Percentiles rank a stretch among this genome's conserved stretches.
phyloP scores from a whole-genome alignment of 2,888 invertebrate genomes.

The Cryptocephalus primarius region DNA sequence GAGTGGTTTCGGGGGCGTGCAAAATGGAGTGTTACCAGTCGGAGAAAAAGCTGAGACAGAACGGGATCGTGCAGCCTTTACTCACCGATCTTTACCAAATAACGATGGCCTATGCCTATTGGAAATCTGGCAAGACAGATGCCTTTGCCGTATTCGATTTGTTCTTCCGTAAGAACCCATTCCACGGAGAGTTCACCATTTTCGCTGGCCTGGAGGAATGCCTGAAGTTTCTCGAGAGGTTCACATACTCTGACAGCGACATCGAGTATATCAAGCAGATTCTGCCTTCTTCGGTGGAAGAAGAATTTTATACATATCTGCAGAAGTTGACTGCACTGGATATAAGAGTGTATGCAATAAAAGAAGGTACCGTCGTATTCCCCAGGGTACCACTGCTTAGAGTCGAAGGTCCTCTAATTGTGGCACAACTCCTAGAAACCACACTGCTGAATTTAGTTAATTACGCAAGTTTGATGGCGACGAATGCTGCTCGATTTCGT shows the following conservation, averaged over 20 bases:
- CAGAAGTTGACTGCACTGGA: constrained; percentile 69
- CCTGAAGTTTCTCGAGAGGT: constrained; percentile 81
- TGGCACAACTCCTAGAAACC: constrained; percentile 92
- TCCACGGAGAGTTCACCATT: constrained; percentile 95
- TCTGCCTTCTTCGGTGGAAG: constrained; percentile 74
- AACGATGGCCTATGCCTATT: constrained; percentile 98
- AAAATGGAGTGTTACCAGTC: not conserved
- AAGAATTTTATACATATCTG: constrained; percentile 82
- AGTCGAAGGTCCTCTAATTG: constrained; percentile 90
- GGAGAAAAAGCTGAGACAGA: constrained; percentile 41
- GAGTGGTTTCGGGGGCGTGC: too few relatives aligned
- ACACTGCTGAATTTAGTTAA: constrained; percentile 91
- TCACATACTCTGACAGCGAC: constrained; percentile 87
- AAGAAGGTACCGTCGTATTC: constrained; percentile 94
- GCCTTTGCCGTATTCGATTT: constrained; percentile 92
- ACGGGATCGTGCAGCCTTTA: constrained; percentile 79
- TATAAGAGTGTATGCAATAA: constrained; percentile 79
- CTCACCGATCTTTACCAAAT: constrained; percentile 95
- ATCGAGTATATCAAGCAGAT: constrained; percentile 81
- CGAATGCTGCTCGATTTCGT: constrained; percentile 93
- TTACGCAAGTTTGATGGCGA: constrained; percentile 94
- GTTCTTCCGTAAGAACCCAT: constrained; percentile 93
- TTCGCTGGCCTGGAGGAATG: constrained; percentile 97
- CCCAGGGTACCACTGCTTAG: constrained; percentile 89
- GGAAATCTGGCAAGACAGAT: constrained; percentile 87